Evolutionary conservation across 2,888 invertebrate genomes (phyloP), one percentile per base, ranked within the genome.

Genomic region (Chromoteleia sp.): DNA sequence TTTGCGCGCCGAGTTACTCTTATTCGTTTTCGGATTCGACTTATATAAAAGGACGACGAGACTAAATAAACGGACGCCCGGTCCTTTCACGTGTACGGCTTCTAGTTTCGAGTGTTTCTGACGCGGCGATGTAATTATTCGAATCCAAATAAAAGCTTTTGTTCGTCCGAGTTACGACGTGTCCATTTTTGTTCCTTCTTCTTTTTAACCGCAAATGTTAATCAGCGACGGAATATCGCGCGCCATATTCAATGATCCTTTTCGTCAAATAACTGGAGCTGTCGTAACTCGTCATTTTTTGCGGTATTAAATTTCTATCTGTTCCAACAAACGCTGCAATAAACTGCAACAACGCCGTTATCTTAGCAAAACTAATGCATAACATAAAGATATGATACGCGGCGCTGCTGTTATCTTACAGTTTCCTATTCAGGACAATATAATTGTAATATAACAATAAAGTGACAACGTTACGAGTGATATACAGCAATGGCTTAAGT

Each of bases 361-460:
- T 58, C 58, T 65, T 48, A 39, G 29, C 15, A 52, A 43, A 58
- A 56, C 65, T 75, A 75, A 67, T 75, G 58, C 50, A 39, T 25
- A 36, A 45, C 56, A 30, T 39, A 67, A 67, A 67, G 65, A 58
- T 50, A 29, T 5, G 56, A 67, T 56, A 8, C 25, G 7, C 17
- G 19, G 7, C 17, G 19, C 41, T 4, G 6, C 50, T 25, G 58
- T 67, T 76, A 68, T 76, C 76, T 67, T 43, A 50, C 21, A 15
- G 43, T 68, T 76, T 59, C 52, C 68, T 19, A 68, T 39, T 75
- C 65, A 50, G 58, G 14, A 61, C 45, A 54, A 61, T 76, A 61
- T 77, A 77, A 70, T 70, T 77, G 68, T 77, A 70, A 77, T 70
- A 77, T 70, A 63, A 70, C 76, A 70, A 54, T 70, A 68, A 77